phyloP scores from a whole-genome alignment of 2,113 vertebrate genomes.

The Steatornis caripensis region DNA sequence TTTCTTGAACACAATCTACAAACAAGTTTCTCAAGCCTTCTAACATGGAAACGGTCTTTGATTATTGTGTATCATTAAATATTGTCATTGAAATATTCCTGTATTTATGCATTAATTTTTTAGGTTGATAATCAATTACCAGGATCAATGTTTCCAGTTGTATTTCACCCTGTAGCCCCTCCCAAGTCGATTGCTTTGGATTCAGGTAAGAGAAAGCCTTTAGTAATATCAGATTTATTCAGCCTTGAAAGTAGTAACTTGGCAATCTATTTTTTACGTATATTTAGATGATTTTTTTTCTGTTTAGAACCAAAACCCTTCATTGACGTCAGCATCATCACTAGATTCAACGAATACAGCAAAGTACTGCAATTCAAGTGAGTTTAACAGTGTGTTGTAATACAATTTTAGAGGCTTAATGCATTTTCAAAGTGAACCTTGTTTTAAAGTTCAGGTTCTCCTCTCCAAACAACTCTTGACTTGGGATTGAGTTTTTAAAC shows the following conservation, averaged over 20 bases:
- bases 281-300: not conserved
- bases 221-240: not conserved
- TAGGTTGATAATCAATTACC: constrained; percentile 95
- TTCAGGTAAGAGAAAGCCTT: constrained; percentile 77
- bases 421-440: not conserved
- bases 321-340: constrained; percentile 93
- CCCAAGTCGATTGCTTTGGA: constrained; percentile 94
- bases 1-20: not conserved
- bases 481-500: not conserved
- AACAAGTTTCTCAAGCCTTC: not conserved
- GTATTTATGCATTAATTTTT: not conserved
- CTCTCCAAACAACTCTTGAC: not conserved
- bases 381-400: constrained; percentile 58
- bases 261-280: not conserved
- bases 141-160: constrained; percentile 91
- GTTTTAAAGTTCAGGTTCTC: not conserved
- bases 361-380: constrained; percentile 95
- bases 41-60: not conserved
- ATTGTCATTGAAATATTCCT: not conserved
- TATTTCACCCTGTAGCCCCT: constrained; percentile 94
- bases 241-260: not conserved
- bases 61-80: too few species aligned
- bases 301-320: constrained; percentile 91
- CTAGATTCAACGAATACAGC: constrained; percentile 93
- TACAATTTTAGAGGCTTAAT: not conserved